These are phyloP conservation scores for Hipparchia semele DNA, from an alignment of 2,888 invertebrate species.

Conservation along the genomic window DNA sequence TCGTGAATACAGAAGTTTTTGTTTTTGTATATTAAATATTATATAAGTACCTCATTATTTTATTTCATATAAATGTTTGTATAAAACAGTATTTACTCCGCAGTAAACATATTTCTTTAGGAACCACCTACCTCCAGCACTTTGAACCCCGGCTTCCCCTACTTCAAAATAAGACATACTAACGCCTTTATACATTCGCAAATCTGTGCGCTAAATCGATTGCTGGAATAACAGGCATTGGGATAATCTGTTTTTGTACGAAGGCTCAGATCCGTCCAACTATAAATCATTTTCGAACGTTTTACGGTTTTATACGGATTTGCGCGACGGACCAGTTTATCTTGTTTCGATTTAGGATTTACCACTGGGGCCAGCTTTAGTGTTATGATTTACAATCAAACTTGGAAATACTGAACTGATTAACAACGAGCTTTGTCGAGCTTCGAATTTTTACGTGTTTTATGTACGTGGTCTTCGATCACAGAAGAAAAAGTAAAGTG, in stretches of 20 bases:
- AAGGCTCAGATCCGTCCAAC: constrained; percentile 68
- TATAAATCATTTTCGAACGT: constrained; percentile 78
- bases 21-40: no score
- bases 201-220: constrained; percentile 55
- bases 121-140: no score
- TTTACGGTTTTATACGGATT: constrained; percentile 74
- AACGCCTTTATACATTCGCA: constrained; percentile 19
- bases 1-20: no score
- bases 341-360: constrained; percentile 67
- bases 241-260: constrained; percentile 76
- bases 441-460: not conserved
- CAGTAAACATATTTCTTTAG: no score
- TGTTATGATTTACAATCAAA: constrained; percentile 18
- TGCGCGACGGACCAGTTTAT: constrained; percentile 65
- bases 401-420: constrained; percentile 12
- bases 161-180: not conserved
- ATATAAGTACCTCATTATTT: no score
- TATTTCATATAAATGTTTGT: no score
- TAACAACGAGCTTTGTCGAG: not conserved
- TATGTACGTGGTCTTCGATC: constrained; percentile 18
- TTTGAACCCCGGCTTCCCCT: no score
- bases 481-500: not conserved
- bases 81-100: no score
- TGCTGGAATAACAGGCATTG: constrained; percentile 68
- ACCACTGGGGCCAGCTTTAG: constrained; percentile 37